Percentiles rank a stretch among this genome's conserved stretches.
Conservation (phyloP, 2,797 vertebrate species). For the Microtus agrestis region DNA sequence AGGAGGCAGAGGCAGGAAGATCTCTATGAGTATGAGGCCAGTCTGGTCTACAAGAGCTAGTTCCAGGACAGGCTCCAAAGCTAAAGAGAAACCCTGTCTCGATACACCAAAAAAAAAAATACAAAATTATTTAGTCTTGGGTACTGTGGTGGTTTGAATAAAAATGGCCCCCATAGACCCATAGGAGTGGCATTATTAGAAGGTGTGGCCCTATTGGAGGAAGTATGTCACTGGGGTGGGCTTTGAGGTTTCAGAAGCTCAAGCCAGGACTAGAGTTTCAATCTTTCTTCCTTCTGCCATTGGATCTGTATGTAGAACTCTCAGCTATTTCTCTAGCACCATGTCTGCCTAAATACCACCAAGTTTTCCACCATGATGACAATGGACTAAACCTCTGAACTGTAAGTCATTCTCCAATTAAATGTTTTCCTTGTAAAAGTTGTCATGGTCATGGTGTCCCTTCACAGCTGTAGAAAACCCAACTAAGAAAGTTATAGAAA, state of each 20-base stretch:
- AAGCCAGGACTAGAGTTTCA: background rate
- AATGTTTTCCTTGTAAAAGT: background rate
- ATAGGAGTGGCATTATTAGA: background rate
- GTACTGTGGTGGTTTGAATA: background rate
- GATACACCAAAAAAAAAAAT: too few species aligned
- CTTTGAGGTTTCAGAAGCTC: background rate
- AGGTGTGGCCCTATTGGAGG: background rate
- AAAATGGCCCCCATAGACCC: background rate
- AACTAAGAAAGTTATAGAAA: background rate
- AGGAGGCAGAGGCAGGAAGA: too few species aligned
- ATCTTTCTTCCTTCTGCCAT: background rate
- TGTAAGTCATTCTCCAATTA: background rate
- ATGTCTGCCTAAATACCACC: background rate
- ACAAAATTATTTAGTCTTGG: too few species aligned
- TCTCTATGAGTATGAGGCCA: too few species aligned
- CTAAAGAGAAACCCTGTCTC: too few species aligned
- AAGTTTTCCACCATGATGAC: background rate
- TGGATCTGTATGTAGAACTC: background rate
- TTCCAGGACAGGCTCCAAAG: too few species aligned
- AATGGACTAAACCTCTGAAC: background rate
- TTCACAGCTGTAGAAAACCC: background rate
- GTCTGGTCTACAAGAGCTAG: too few species aligned
- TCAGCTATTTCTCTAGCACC: background rate
- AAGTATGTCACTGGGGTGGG: background rate
- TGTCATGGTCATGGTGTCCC: background rate